phyloP scores from a whole-genome alignment of 2,113 vertebrate species.

The Rhea pennata region DNA sequence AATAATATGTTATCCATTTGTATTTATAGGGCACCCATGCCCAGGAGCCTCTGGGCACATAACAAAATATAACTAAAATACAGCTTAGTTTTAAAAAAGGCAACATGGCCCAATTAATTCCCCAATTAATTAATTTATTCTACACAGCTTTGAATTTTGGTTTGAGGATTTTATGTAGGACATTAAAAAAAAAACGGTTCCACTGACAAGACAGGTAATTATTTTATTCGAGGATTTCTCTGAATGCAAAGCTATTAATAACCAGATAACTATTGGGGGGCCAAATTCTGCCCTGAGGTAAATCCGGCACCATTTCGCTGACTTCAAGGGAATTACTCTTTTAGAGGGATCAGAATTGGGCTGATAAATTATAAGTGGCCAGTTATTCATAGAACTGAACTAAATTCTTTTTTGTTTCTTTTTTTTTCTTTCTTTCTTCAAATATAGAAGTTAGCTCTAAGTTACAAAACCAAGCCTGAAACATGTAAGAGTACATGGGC shows the following conservation, averaged over 20 bases:
- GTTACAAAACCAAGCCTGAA: background rate
- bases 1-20: constrained; percentile 43
- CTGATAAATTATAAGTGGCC: constrained; percentile 34
- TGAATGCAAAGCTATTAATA: constrained; percentile 63
- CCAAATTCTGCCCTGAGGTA: constrained; percentile 65
- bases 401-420: background rate
- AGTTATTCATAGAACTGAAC: constrained; percentile 62
- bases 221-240: constrained; percentile 65
- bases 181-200: constrained; percentile 13
- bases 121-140: constrained; percentile 77
- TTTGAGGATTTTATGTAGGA: constrained; percentile 68
- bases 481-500: rapidly evolving
- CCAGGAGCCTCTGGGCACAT: constrained; percentile 52
- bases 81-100: constrained; percentile 67
- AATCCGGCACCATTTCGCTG: constrained; percentile 51
- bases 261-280: constrained; percentile 34
- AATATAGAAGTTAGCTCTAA: background rate
- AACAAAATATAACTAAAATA: constrained; percentile 72
- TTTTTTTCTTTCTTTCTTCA: background rate
- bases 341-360: constrained; percentile 45
- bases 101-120: constrained; percentile 75
- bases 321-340: constrained; percentile 63
- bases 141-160: constrained; percentile 69
- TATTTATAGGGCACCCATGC: constrained; percentile 66
- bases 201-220: constrained; percentile 63